Base-by-base conservation (phyloP, 30 jellyfish, hydroid and myxozoan species). In the Calvadosia cruxmelitensis region DNA sequence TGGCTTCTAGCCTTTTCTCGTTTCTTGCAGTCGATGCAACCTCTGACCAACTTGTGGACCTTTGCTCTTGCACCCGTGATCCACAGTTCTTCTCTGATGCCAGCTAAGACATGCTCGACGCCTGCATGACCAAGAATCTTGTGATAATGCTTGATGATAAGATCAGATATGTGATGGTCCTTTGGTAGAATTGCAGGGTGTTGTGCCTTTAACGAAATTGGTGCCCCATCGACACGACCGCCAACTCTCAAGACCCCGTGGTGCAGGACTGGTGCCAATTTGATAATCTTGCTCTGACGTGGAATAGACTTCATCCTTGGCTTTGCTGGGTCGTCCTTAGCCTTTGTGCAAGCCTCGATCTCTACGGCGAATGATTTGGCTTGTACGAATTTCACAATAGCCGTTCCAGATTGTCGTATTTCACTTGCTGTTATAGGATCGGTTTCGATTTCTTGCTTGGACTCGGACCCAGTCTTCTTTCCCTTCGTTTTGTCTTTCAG, bases 111-210 rank as follows among this genome's bases (percentile, higher is more conserved):
- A n/a, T n/a, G n/a, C n/a, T n/a, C n/a, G n/a, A n/a, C n/a, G n/a
- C n/a, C n/a, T n/a, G n/a, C n/a, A n/a, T n/a, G n/a, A n/a, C n/a
- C n/a, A n/a, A n/a, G n/a, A n/a, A n/a, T n/a, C n/a, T n/a, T n/a
- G n/a, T n/a, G n/a, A n/a, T n/a, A n/a, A n/a, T n/a, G n/a, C n/a
- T n/a, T n/a, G n/a, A n/a, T n/a, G n/a, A n/a, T n/a, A n/a, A n/a
- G n/a, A n/a, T n/a, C n/a, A n/a, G n/a, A n/a, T n/a, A n/a, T n/a
- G n/a, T n/a, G n/a, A n/a, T n/a, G n/a, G n/a, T n/a, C n/a, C n/a
- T n/a, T n/a, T n/a, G 94, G 86, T 23, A 73, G 76, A 5, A 81
- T 66, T 15, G 50, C 69, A 5, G 89, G 87, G 34, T 72, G 83
- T 51, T 63, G 73, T 1, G 25, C 78, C 30, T 51, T 33, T 31